Evolutionary conservation across 2,797 vertebrate species (phyloP).

Genomic region (Platyrinchus mystaceus): DNA sequence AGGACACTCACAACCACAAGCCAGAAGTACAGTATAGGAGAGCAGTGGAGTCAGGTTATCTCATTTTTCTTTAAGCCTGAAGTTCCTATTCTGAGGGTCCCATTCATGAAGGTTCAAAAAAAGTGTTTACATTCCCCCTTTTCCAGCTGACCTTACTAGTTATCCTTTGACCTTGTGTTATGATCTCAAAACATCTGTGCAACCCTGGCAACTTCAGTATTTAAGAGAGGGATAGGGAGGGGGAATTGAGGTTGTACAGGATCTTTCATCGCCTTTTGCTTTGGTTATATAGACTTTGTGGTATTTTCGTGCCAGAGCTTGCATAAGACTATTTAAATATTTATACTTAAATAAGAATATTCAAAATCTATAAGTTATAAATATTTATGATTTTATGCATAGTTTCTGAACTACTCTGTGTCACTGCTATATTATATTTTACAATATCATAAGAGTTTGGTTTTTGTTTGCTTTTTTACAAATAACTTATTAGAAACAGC

Average conservation of each 20-base stretch:
- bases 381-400: constrained; percentile 2
- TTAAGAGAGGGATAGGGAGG: not conserved
- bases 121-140: constrained; percentile 68
- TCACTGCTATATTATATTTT: not conserved
- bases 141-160: constrained; percentile 72
- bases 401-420: constrained; percentile 2
- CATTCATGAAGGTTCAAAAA: constrained; percentile 69
- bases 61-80: constrained; percentile 63
- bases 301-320: not conserved
- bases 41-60: constrained; percentile 49
- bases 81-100: constrained; percentile 68
- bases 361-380: not conserved
- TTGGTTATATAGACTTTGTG: constrained; percentile 39
- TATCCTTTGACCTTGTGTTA: constrained; percentile 72
- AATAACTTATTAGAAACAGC: constrained; percentile 5
- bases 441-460: not conserved
- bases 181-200: constrained; percentile 67
- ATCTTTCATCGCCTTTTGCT: constrained; percentile 48
- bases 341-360: not conserved
- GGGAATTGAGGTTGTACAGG: constrained; percentile 38
- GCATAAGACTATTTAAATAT: constrained; percentile 30
- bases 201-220: constrained; percentile 34
- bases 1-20: not conserved
- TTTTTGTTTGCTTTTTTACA: not conserved
- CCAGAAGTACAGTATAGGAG: not conserved